Evolutionary conservation across 2,113 vertebrate genomes (phyloP).

Genomic region (Microcebus murinus): DNA sequence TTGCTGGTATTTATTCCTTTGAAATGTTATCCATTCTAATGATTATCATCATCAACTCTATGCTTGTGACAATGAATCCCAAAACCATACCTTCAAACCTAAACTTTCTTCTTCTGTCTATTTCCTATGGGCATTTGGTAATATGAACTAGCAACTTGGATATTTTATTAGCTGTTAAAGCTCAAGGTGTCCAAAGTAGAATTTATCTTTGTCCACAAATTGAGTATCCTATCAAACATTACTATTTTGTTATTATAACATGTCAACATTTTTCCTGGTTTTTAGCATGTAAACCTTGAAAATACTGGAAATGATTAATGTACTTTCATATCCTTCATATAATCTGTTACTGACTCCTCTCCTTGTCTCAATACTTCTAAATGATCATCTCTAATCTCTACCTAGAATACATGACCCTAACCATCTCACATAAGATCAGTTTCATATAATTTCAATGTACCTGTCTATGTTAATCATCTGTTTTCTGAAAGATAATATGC

Average conservation of each 20-base stretch:
- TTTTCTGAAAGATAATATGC: background rate
- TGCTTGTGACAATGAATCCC: background rate
- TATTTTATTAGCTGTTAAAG: slow-evolving; percentile 40
- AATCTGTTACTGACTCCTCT: background rate
- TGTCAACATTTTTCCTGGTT: background rate
- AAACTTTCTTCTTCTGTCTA: background rate
- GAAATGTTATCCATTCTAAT: slow-evolving; percentile 3
- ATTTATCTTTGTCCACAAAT: background rate
- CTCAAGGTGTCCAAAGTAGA: background rate
- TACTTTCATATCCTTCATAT: background rate
- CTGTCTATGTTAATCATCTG: background rate
- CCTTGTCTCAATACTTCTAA: background rate
- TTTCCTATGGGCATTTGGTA: background rate
- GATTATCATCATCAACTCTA: background rate
- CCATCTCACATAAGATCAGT: background rate
- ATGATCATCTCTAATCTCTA: background rate
- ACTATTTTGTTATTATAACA: background rate
- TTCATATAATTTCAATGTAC: background rate
- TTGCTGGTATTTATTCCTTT: background rate
- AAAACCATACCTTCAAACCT: background rate
- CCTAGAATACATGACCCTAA: background rate
- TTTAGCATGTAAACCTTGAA: background rate
- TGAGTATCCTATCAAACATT: background rate
- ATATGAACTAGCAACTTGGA: background rate
- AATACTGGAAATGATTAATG: background rate